Base-by-base conservation (phyloP, 1,140 invertebrate species). In the Trachymyrmex cornetzi region DNA sequence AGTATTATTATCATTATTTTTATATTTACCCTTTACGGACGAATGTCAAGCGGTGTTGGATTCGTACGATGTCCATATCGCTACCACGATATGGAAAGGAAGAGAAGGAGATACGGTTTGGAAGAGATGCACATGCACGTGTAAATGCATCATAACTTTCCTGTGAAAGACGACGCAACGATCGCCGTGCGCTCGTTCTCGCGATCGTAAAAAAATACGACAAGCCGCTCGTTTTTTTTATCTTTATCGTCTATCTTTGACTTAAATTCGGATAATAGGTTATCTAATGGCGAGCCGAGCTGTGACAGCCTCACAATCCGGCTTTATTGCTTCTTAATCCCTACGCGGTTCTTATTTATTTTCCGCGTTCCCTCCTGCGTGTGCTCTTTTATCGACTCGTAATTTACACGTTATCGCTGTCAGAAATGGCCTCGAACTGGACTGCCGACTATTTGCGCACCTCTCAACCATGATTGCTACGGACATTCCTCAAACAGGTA, bases 271-370 rank as follows among this genome's bases (percentile, higher is more conserved):
- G 48, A 85, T 85, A 79, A 85, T 85, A 79, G 82, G 48, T 66
- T 53, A 85, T 85, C 30, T 79, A 85, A 79, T 30, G 19, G 14
- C 72, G 48, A 14, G 22, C 19, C 3, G 61, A 79, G n/a, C 34
- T 11, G 16, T 11, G 30, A 24, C 22, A 5, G 3, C 38, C 24
- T 14, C 27, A 14, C 44, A 50, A 16, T 57, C 30, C 57, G 22
- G 6, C 30, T 79, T 85, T 85, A 85, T 79, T 79, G 59, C 82
- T 67, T 85, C 30, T 85, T 85, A 85, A 85, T 85, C 82, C 22
- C 30, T 84, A 63, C 38, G 72, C 48, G 48, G 57, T 84, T 50
- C 24, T 61, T 84, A 34, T 79, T 85, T 79, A 69, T 61, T 61
- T 66, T 64, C 14, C 59, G 12, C 38, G 11, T 34, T n/a, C 14